Percentiles rank a stretch among this genome's conserved stretches.
Conservation (phyloP, 2,113 vertebrate genomes). For the Odocoileus virginianus region DNA sequence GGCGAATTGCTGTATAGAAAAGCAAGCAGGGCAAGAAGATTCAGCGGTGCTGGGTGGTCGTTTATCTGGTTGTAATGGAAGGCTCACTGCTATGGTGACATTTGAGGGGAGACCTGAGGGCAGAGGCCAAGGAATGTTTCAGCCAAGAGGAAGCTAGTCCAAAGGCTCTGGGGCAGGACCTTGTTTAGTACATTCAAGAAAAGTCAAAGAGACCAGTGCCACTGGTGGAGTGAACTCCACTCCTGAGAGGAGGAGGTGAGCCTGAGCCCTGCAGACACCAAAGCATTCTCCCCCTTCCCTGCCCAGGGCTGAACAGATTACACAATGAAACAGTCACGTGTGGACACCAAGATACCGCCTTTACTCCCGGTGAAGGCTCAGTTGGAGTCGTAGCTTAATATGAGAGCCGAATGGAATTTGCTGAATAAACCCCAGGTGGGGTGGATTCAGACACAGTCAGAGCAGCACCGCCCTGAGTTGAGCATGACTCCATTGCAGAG, state of each 20-base stretch:
- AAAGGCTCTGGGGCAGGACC: not conserved
- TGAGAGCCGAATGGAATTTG: not conserved
- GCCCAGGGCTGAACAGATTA: not conserved
- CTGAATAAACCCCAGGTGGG: not conserved
- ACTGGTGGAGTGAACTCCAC: not conserved
- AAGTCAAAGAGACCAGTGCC: not conserved
- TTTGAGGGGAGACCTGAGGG: not conserved
- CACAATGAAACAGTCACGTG: not conserved
- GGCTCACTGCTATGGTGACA: not conserved
- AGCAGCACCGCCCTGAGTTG: too few relatives aligned
- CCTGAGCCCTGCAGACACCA: not conserved
- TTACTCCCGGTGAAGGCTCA: not conserved
- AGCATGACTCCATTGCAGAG: fast-evolving
- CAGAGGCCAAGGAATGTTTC: not conserved
- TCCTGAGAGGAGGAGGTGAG: not conserved
- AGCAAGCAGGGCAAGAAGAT: not conserved
- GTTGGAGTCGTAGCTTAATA: not conserved
- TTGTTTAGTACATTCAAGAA: not conserved
- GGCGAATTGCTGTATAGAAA: not conserved
- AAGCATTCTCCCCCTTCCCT: not conserved
- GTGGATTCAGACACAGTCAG: not conserved
- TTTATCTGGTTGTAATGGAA: not conserved
- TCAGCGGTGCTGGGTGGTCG: fast-evolving
- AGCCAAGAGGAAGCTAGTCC: not conserved
- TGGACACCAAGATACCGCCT: not conserved